A percentile compares a stretch with the other conserved stretches of the same genome.
These are phyloP conservation scores for Panurus biarmicus DNA, from an alignment of 2,113 vertebrate genomes.

Conservation along the genomic window DNA sequence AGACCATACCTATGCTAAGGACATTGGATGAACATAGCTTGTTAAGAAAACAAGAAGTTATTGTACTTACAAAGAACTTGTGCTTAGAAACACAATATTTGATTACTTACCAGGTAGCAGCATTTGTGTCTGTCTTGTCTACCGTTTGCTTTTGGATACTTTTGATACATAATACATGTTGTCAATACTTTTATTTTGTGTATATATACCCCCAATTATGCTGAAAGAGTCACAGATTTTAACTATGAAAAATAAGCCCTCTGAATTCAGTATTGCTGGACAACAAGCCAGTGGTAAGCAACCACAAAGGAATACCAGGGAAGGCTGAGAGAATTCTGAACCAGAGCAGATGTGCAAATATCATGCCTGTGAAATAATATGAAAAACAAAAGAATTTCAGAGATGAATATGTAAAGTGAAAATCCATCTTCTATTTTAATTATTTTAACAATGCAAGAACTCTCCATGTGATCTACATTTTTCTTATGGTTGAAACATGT, in stretches of 20 bases:
- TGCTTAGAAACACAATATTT: neutral
- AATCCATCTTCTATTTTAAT: neutral
- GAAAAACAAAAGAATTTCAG: neutral
- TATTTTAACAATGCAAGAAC: neutral
- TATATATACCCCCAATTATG: neutral
- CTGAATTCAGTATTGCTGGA: neutral
- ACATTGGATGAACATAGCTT: neutral
- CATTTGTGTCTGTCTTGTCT: neutral
- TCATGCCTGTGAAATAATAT: neutral
- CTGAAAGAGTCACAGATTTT: neutral
- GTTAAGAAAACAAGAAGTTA: neutral
- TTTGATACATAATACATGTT: neutral
- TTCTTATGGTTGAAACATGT: neutral
- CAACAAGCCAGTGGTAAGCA: neutral
- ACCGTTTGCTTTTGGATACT: neutral
- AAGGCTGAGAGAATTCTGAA: neutral
- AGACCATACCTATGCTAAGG: neutral
- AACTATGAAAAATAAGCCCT: neutral
- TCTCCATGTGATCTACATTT: neutral
- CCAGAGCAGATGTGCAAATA: neutral
- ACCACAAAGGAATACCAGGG: neutral
- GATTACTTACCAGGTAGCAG: neutral
- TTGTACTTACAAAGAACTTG: neutral
- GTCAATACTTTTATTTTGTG: neutral
- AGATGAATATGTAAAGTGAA: neutral